Conservation (phyloP, 2,888 invertebrate genomes). For the Campaea margaritaria region DNA sequence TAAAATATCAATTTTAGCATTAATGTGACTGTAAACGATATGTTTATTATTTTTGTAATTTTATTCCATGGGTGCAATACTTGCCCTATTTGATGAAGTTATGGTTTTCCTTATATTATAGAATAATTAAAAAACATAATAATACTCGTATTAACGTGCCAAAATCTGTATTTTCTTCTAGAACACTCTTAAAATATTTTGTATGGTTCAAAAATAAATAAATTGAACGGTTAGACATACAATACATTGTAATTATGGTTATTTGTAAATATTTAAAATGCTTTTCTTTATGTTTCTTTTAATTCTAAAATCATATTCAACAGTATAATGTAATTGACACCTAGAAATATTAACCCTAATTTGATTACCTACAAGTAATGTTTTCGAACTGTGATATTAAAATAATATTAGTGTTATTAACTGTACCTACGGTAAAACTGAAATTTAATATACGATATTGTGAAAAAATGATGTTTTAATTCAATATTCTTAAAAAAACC, state of each 20-base stretch:
- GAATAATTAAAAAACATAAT: no score
- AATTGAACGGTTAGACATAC: no score
- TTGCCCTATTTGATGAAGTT: no score
- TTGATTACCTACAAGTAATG: slow-evolving; percentile 54
- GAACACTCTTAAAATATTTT: no score
- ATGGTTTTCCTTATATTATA: no score
- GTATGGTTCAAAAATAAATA: no score
- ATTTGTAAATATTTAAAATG: slow-evolving; percentile 6
- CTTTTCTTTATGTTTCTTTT: neutral
- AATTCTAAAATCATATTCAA: slow-evolving; percentile 19
- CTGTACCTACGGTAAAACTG: slow-evolving; percentile 63
- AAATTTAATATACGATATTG: slow-evolving; percentile 72
- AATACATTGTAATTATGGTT: neutral
- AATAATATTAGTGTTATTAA: slow-evolving; percentile 70
- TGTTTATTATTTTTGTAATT: no score
- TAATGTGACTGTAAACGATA: no score
- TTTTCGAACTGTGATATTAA: slow-evolving; percentile 81
- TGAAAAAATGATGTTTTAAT: slow-evolving; percentile 42
- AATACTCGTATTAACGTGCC: no score
- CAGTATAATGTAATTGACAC: slow-evolving; percentile 49
- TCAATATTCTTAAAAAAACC: neutral
- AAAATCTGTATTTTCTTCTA: no score
- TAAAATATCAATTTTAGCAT: no score
- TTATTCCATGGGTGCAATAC: no score
- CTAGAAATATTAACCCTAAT: slow-evolving; percentile 42